These are phyloP conservation scores for Lacerta agilis DNA, from an alignment of 2,797 vertebrate species.

Conservation along the genomic window DNA sequence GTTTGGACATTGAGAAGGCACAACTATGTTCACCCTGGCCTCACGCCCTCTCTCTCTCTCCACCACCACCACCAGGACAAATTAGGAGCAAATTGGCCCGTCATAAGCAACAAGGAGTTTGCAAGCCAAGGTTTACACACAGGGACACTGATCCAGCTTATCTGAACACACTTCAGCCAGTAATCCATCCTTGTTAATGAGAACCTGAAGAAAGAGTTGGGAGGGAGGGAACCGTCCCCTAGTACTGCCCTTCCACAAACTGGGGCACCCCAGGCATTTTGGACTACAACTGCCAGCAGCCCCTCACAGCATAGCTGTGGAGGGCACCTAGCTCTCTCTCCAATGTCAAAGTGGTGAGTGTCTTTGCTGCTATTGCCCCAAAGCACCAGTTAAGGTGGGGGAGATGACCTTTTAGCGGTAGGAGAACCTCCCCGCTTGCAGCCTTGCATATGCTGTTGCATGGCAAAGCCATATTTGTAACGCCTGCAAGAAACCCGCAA, in stretches of 20 bases:
- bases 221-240: not conserved
- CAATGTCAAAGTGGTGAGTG: too few relatives aligned
- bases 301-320: too few relatives aligned
- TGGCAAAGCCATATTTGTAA: too few relatives aligned
- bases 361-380: too few relatives aligned
- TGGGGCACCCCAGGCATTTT: too few relatives aligned
- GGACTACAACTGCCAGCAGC: too few relatives aligned
- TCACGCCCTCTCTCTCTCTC: not conserved
- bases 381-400: too few relatives aligned
- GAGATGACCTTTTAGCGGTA: too few relatives aligned
- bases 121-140: not conserved
- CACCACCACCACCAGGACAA: not conserved
- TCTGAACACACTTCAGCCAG: not conserved
- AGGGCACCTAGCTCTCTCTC: too few relatives aligned
- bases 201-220: not conserved
- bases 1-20: not conserved
- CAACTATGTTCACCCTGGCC: fast-evolving
- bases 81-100: not conserved
- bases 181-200: not conserved
- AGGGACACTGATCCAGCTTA: not conserved
- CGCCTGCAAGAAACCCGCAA: too few relatives aligned
- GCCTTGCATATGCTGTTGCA: too few relatives aligned
- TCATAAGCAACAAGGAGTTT: not conserved
- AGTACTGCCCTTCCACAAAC: not conserved
- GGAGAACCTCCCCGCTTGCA: too few relatives aligned